Base-by-base conservation (phyloP, 2,797 vertebrate genomes). In the Anisognathus igniventris region DNA sequence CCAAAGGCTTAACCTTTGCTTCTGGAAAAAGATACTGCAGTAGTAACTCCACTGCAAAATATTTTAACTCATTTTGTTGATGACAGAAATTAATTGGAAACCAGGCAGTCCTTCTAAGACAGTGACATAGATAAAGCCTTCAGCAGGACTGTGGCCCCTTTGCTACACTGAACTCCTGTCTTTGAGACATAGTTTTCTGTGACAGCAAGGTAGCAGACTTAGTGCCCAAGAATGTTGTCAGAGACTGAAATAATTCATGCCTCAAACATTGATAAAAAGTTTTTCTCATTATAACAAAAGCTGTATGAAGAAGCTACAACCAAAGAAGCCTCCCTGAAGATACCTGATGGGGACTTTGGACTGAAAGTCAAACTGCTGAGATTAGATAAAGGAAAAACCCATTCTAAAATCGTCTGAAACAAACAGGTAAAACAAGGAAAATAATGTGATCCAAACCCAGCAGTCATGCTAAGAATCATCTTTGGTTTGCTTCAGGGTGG, bases 181-280 rank as follows among this genome's bases (percentile, higher is more conserved):
- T 62, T 78, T 45, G 39, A 33, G 2, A 11, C 4, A 2, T 4
- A 23, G 12, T 30, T 72, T 57, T 72, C 50, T 58, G 16, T n/a
- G 42, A 13, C 23, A 66, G 39, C 24, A 76, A 54, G 17, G 47
- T 17, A 58, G 28, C 14, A 83, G 40, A 28, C 12, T 23, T 25
- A 23, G n/a, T 37, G 44, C 60, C 5, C 0, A 0, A 40, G 40
- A 40, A 60, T 51, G 6, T 20, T 45, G 27, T 21, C 39, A 65
- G n/a, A 44, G 50, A 13, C 17, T 54, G 40, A 54, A 77, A 54
- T 8, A 31, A 14, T 25, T 77, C 27, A 37, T 31, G 27, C n/a
- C 17, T 77, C 48, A 37, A 30, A 65, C 17, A 21, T 1, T 54
- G 48, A 25, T 44, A 25, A 10, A 6, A 13, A 45, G 13, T 65